Evolutionary conservation across 1,140 invertebrate genomes (phyloP).

Genomic region (Sminthurides bifidus): DNA sequence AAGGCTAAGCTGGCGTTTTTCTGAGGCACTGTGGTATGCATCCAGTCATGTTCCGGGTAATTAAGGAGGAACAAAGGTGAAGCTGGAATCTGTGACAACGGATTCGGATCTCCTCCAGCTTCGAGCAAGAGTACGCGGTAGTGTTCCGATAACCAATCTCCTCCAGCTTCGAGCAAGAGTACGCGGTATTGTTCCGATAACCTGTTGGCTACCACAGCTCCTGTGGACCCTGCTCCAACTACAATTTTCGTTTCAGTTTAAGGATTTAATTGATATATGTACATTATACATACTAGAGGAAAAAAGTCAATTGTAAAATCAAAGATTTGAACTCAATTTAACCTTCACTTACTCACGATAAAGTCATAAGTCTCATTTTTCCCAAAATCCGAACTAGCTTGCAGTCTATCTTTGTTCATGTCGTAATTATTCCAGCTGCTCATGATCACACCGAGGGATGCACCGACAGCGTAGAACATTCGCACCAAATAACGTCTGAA

Average conservation of each 20-base stretch:
- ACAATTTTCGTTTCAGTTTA: neutral
- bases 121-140: conserved; percentile 10
- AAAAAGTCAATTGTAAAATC: neutral
- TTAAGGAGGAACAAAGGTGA: conserved; percentile 12
- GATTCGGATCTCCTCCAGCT: conserved; percentile 10
- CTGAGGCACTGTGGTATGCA: conserved; percentile 12
- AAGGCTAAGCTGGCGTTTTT: conserved; percentile 9
- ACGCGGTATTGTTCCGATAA: neutral
- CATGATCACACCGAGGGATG: conserved; percentile 10
- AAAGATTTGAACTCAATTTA: neutral
- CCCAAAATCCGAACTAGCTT: conserved; percentile 7
- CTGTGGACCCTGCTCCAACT: neutral
- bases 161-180: conserved; percentile 12
- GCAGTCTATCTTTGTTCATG: conserved; percentile 8
- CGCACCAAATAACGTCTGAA: too few species aligned
- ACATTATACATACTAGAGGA: neutral
- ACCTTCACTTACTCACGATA: conserved; percentile 9
- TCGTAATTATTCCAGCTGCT: conserved; percentile 8
- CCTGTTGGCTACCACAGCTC: conserved; percentile 6
- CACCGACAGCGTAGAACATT: conserved; percentile 12
- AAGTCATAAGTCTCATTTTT: conserved; percentile 17
- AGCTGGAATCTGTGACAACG: neutral
- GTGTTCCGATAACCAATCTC: conserved; percentile 1
- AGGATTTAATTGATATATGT: neutral
- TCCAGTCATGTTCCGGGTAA: conserved; percentile 19